Conservation (phyloP, 2,888 invertebrate genomes). For the Conchocele bisecta region DNA sequence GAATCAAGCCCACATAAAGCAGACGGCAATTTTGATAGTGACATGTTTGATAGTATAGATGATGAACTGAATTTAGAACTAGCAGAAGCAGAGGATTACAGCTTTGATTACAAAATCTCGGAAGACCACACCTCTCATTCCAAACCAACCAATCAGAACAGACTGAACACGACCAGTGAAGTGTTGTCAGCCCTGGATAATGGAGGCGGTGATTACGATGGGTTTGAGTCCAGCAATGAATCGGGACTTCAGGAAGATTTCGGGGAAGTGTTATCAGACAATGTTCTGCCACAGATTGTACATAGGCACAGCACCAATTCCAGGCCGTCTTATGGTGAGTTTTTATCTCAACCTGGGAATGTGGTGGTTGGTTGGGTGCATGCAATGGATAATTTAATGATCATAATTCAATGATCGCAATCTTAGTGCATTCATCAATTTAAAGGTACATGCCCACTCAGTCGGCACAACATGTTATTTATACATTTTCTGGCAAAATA, state of each 20-base stretch:
- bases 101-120: constrained; percentile 49
- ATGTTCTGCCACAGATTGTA: constrained; percentile 25
- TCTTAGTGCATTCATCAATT: too few species aligned
- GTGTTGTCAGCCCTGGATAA: not conserved
- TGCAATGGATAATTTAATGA: too few species aligned
- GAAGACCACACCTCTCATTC: not conserved
- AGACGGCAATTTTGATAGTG: not conserved
- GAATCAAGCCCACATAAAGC: not conserved
- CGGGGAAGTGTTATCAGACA: constrained; percentile 35
- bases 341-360: too few species aligned
- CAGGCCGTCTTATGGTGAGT: constrained; percentile 9
- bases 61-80: constrained; percentile 48
- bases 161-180: not conserved
- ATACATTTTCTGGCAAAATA: too few species aligned
- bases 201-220: too few species aligned
- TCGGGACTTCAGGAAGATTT: too few species aligned
- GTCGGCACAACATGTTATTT: too few species aligned
- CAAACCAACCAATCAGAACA: not conserved
- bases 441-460: too few species aligned
- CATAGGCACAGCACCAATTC: constrained; percentile 15
- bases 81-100: constrained; percentile 42
- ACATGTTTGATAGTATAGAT: constrained; percentile 50
- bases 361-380: too few species aligned
- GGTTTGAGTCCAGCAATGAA: too few species aligned
- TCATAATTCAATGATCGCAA: too few species aligned